These are phyloP conservation scores for Paradoxurus hermaphroditus DNA, from an alignment of 2,113 vertebrate species.

Conservation along the genomic window DNA sequence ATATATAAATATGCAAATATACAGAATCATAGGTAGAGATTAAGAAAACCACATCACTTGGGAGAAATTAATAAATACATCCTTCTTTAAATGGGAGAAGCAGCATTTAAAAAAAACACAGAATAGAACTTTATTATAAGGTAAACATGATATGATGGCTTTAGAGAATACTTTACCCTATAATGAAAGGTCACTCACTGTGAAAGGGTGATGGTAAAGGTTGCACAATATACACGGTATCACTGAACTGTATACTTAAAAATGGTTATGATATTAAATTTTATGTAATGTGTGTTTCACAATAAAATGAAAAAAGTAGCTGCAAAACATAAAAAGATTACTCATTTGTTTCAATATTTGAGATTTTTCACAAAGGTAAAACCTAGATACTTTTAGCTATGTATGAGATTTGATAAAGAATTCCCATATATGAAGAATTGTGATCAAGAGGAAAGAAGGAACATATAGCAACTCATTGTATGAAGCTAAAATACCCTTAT, in stretches of 20 bases:
- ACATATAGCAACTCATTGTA: not conserved
- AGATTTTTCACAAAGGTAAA: not conserved
- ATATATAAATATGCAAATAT: not conserved
- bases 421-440: not conserved
- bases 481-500: not conserved
- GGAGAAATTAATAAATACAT: not conserved
- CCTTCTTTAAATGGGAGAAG: not conserved
- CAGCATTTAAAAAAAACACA: not conserved
- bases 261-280: not conserved
- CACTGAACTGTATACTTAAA: not conserved
- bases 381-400: not conserved
- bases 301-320: not conserved
- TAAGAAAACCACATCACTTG: not conserved
- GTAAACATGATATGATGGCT: not conserved
- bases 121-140: not conserved
- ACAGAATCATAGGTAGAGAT: not conserved
- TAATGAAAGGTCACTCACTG: not conserved
- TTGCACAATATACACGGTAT: not conserved
- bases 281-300: not conserved
- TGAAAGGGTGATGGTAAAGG: not conserved
- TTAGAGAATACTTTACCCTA: not conserved
- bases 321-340: not conserved
- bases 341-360: not conserved
- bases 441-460: not conserved
- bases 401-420: not conserved